Evolutionary conservation across 2,888 invertebrate genomes (phyloP), one percentile per base, ranked within the genome.

Genomic region (Platycheirus rosarum): DNA sequence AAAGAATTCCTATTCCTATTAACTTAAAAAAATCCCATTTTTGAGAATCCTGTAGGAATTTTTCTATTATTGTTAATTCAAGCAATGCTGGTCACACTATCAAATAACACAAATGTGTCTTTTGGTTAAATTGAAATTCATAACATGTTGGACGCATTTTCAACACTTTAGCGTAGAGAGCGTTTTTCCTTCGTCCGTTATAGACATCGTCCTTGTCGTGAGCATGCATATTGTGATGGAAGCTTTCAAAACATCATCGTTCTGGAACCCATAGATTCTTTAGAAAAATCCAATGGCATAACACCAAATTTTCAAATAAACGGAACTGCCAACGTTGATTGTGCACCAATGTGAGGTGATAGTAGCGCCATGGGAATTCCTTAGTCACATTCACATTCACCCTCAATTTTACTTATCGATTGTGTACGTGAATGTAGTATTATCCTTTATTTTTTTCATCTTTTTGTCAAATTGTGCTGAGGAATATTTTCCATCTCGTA

Each of bases 111-210:
- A 11, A 18, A 40, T 48, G 49, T 55, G 42, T 26, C 29, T 49
- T 77, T 53, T 63, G 35, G 40, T 48, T 14, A 66, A 76, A 82
- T 82, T 76, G 69, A 62, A 82, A 82, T 82, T 82, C 80, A 70
- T 60, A 68, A 42, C 80, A 76, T 65, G 80, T 70, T 66, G 57
- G 46, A 35, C 37, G 51, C 53, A 71, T 76, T 82, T 82, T 66
- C 70, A 65, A 65, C 70, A 76, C 71, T 82, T 66, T 66, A 71
- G 51, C 49, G 42, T 29, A 35, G 35, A 48, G 29, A 62, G 35
- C 51, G 26, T 14, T 46, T 14, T 46, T 13, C 42, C 32, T 11
- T 44, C 3, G 18, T 29, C 14, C 13, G 23, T 23, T 18, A 13
- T 26, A 26, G 9, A 14, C 49, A 13, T 49, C 26, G 14, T 14